Evolutionary conservation across 1,140 invertebrate species (phyloP).

Genomic region (Neotoxoptera formosana): DNA sequence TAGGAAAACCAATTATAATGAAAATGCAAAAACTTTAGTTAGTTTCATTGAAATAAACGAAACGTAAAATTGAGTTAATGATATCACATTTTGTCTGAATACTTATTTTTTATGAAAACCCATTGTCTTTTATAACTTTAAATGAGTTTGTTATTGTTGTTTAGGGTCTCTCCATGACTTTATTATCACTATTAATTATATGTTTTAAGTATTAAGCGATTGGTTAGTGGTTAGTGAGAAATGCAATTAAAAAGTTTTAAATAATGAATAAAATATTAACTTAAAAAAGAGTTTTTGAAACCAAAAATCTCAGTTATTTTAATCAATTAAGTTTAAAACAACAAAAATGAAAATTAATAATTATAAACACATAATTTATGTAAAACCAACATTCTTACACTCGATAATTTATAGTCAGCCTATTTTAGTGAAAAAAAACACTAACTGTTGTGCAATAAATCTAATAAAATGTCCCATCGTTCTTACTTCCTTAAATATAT

Average conservation of each 20-base stretch:
- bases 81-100: not conserved
- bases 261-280: conserved; percentile 13
- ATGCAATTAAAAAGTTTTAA: conserved; percentile 6
- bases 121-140: conserved; percentile 38
- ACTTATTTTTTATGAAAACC: not conserved
- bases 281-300: not conserved
- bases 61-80: not conserved
- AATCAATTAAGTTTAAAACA: not conserved
- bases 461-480: not conserved
- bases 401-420: not conserved
- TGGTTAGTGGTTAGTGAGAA: not conserved
- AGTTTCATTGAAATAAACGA: not conserved
- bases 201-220: not conserved
- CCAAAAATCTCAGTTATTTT: not conserved
- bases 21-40: not conserved
- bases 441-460: not conserved
- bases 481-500: not conserved
- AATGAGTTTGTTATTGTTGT: conserved; percentile 18
- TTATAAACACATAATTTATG: not conserved
- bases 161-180: not conserved
- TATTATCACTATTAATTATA: conserved; percentile 11
- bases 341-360: not conserved
- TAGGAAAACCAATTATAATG: conserved; percentile 7
- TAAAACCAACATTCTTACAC: not conserved
- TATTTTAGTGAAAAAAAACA: not conserved